Conservation (phyloP, 2,797 vertebrate species). For the Cryptoblepharus egeriae region DNA sequence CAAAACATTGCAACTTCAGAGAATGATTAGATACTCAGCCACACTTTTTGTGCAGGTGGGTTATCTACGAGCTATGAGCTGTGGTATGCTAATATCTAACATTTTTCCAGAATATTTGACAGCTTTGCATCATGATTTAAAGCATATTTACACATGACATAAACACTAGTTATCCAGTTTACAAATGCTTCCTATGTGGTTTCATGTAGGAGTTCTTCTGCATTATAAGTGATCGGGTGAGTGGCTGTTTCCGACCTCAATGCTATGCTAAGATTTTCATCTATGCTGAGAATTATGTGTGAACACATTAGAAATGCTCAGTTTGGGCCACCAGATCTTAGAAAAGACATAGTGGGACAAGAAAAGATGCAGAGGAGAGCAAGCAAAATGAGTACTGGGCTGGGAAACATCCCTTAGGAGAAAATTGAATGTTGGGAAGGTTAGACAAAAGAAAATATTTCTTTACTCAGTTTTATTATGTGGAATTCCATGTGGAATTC, state of each 20-base stretch:
- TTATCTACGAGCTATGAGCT: neutral
- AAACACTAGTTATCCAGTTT: neutral
- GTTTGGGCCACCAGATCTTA: too few relatives aligned
- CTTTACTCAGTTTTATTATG: too few relatives aligned
- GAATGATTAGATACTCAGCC: constrained; percentile 94
- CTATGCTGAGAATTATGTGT: neutral
- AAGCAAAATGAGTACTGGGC: too few relatives aligned
- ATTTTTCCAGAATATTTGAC: neutral
- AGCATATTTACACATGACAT: neutral
- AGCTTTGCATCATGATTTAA: neutral
- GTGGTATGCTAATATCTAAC: neutral
- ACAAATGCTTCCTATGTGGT: too few relatives aligned
- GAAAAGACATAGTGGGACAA: too few relatives aligned
- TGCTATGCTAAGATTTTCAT: neutral
- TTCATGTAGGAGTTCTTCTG: neutral
- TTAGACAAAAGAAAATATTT: too few relatives aligned
- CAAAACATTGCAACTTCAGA: constrained; percentile 90
- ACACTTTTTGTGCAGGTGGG: constrained; percentile 96
- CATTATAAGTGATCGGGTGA: neutral
- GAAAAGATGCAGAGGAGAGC: too few relatives aligned
- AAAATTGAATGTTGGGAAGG: too few relatives aligned
- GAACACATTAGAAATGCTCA: neutral
- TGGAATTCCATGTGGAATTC: too few relatives aligned
- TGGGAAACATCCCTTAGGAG: too few relatives aligned
- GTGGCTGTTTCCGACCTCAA: too few relatives aligned